Percentiles rank a stretch among this genome's conserved stretches.
These are phyloP conservation scores for Planiliza haematocheilus DNA, from an alignment of 2,113 vertebrate species.

Conservation along the genomic window DNA sequence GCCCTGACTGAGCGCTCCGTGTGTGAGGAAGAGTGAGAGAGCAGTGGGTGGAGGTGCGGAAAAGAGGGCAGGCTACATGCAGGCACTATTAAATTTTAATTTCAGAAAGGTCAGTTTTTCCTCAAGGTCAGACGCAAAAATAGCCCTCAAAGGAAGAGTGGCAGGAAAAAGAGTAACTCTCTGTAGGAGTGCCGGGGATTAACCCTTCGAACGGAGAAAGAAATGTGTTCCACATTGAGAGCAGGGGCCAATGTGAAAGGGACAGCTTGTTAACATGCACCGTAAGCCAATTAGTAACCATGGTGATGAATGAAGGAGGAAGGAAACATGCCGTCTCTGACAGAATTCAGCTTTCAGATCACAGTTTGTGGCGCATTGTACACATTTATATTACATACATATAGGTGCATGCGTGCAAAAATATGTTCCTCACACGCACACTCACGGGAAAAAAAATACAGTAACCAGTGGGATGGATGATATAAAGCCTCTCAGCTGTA, in stretches of 20 bases:
- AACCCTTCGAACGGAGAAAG: constrained; percentile 21
- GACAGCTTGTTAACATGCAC: constrained; percentile 39
- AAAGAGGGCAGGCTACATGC: constrained; percentile 52
- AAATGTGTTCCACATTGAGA: constrained; percentile 17
- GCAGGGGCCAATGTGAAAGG: constrained; percentile 23
- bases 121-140: constrained; percentile 70
- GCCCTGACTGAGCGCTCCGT: constrained; percentile 55
- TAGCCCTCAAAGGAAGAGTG: constrained; percentile 60
- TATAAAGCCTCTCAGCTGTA: constrained; percentile 42
- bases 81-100: constrained; percentile 62
- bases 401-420: constrained; percentile 11
- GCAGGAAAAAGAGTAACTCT: constrained; percentile 20
- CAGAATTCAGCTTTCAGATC: constrained; percentile 40
- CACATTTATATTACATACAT: constrained; percentile 14
- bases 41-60: constrained; percentile 38
- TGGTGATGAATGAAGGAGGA: constrained; percentile 46
- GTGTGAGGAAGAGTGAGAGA: neutral
- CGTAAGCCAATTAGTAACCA: constrained; percentile 69
- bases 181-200: constrained; percentile 29
- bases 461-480: constrained; percentile 24
- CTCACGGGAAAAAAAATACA: neutral
- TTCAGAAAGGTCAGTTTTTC: constrained; percentile 63
- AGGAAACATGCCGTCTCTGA: constrained; percentile 30
- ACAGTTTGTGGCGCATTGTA: constrained; percentile 8
- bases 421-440: neutral